These are phyloP conservation scores for Aulostomus chinensis DNA, from an alignment of 2,797 vertebrate species.

Conservation along the genomic window DNA sequence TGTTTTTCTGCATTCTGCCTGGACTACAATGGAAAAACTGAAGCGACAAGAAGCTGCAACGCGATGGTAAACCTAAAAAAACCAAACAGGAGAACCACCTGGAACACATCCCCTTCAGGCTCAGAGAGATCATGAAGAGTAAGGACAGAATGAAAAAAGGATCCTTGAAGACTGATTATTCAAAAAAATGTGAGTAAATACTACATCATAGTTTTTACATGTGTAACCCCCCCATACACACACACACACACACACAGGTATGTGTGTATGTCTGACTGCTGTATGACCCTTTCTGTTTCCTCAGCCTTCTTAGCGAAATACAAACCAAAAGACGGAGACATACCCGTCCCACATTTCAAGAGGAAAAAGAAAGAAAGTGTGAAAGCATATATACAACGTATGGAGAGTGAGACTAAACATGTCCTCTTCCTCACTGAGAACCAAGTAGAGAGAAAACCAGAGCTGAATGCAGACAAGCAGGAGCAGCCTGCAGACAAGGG, in stretches of 20 bases:
- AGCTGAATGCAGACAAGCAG: constrained; percentile 73
- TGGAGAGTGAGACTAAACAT: constrained; percentile 83
- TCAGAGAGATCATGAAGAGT: constrained; percentile 91
- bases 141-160: constrained; percentile 82
- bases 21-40: neutral
- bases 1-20: neutral
- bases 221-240: too few species aligned
- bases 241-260: too few species aligned
- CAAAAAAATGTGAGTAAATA: constrained; percentile 47
- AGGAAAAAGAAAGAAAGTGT: constrained; percentile 77
- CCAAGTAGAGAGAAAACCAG: constrained; percentile 84
- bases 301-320: constrained; percentile 35
- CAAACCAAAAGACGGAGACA: constrained; percentile 49
- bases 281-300: neutral
- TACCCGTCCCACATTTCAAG: constrained; percentile 84
- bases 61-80: constrained; percentile 73
- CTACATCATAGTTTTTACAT: too few species aligned
- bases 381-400: constrained; percentile 80
- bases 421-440: constrained; percentile 88
- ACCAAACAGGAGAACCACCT: constrained; percentile 80
- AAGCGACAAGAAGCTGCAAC: constrained; percentile 69
- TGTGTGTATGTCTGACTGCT: too few species aligned
- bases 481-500: constrained; percentile 54
- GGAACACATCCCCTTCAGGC: constrained; percentile 87
- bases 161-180: constrained; percentile 42